Evolutionary conservation across 2,888 invertebrate genomes (phyloP), one percentile per base, ranked within the genome.

Genomic region (Labia minor): DNA sequence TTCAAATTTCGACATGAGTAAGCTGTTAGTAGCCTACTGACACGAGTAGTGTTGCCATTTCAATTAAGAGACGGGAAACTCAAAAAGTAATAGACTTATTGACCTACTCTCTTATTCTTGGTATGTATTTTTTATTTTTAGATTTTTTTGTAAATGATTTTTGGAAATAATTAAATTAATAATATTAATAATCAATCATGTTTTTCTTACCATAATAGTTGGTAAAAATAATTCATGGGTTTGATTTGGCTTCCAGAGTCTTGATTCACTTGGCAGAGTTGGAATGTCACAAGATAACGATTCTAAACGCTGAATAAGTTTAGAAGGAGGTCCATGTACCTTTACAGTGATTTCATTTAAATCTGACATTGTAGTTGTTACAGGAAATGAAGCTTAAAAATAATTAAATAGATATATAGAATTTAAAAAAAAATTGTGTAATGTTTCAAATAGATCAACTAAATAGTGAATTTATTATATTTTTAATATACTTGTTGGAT

Each of bases 221-320:
- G 87, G 86, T 67, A 87, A 78, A 73, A 83, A 81, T 72, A 87
- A 79, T 75, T 87, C 86, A 74, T 86, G 87, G 16, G 87, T 87
- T 75, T 87, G 86, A 74, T 87, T 87, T 73, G 86, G 86, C 63
- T 86, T 83, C 87, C 87, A 87, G 71, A 86, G 78, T 70, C 84
- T 82, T 63, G 86, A 85, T 73, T 85, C 85, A 70, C 81, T 80
- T 65, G 86, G 85, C 73, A 86, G 77, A 73, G 83, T 81, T 71
- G 85, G 84, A 72, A 86, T 80, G 76, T 86, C 86, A 73, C 86
- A 86, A 75, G 85, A 85, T 72, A 86, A 77, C 64, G 83, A 81
- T 75, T 82, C 84, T 73, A 85, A 79, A 75, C 84, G 83, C 78
- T 85, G 86, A 77, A 84, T 84, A 69, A 83, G 76, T 71, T 82